Evolutionary conservation across 2,888 invertebrate species (phyloP), one percentile per base, ranked within the genome.

Genomic region (Lasioglossum malachurum): DNA sequence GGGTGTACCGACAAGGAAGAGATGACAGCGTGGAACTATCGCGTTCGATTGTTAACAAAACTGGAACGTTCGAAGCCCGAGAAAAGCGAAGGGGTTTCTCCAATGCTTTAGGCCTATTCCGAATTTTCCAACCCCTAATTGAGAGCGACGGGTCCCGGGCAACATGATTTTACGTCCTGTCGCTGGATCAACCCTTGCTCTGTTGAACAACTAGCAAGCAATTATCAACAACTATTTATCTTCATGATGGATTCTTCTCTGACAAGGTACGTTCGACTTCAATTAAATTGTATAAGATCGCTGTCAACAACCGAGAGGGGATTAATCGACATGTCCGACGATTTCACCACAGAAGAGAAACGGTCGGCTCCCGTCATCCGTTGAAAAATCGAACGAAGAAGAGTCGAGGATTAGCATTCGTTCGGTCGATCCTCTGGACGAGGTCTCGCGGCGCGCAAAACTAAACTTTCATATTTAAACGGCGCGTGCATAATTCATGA

Each of bases 11-110:
- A 75, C 72, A 84, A 87, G 84, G 83, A 86, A 83, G 88, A 87
- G 84, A 91, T 73, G 91, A 91, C 88, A 84, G 84, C 78, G 87
- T 88, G 86, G 77, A 89, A 89, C 89, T 90, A 90, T 91, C 89
- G 89, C 79, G 83, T 83, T 84, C 72, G 71, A 84, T 85, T 84
- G 83, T 89, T 78, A 83, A 81, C 77, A 80, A 86, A 84, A 89
- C 84, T 78, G 73, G 64, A 80, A 67, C 79, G 46, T 73, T 79
- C 35, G 38, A 31, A 67, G 12, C 38, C 23, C 38, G 23, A 38
- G 38, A 23, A 67, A 31, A 35, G 2, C 67, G 35, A 67, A 19
- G 67, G 67, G 67, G 67, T 67, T 35, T 2, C 19, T 19, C 60
- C 14, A 16, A 60, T 60, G 60, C 60, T 60, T 60, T 27, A 60